Conservation (phyloP, 2,888 invertebrate genomes). For the Cryptocephalus moraei region DNA sequence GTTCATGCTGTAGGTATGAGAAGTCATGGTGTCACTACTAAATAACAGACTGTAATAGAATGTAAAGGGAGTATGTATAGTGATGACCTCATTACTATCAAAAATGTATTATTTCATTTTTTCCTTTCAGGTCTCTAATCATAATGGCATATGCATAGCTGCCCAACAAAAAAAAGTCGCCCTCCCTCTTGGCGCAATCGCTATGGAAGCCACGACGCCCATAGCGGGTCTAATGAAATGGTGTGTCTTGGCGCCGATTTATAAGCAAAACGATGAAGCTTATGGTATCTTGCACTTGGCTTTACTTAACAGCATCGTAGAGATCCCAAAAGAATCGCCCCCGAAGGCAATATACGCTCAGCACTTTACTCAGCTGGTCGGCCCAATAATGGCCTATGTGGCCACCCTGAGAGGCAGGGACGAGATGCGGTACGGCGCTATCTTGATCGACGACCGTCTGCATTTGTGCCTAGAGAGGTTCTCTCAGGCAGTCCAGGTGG, state of each 20-base stretch:
- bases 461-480: slow-evolving; percentile 64
- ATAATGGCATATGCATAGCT: slow-evolving; percentile 50
- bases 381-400: slow-evolving; percentile 20
- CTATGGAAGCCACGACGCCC: slow-evolving; percentile 75
- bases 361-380: slow-evolving; percentile 38
- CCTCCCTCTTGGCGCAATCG: slow-evolving; percentile 67
- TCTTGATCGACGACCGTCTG: slow-evolving; percentile 27
- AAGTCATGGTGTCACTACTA: too few species aligned
- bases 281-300: slow-evolving; percentile 61
- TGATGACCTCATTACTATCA: too few species aligned
- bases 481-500: slow-evolving; percentile 76
- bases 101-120: too few species aligned
- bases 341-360: slow-evolving; percentile 56
- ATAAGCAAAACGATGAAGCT: slow-evolving; percentile 35
- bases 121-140: too few species aligned
- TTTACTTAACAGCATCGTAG: slow-evolving; percentile 53
- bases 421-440: slow-evolving; percentile 15
- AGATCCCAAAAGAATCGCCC: slow-evolving; percentile 41
- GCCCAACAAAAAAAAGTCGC: slow-evolving; percentile 55
- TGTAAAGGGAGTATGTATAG: too few species aligned
- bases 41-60: too few species aligned
- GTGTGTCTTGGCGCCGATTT: slow-evolving; percentile 61
- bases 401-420: slow-evolving; percentile 19
- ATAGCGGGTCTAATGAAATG: slow-evolving; percentile 71
- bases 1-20: too few species aligned